These are phyloP conservation scores for Ptychochromis oligacanthus DNA, from an alignment of 2,113 vertebrate species.

Conservation along the genomic window DNA sequence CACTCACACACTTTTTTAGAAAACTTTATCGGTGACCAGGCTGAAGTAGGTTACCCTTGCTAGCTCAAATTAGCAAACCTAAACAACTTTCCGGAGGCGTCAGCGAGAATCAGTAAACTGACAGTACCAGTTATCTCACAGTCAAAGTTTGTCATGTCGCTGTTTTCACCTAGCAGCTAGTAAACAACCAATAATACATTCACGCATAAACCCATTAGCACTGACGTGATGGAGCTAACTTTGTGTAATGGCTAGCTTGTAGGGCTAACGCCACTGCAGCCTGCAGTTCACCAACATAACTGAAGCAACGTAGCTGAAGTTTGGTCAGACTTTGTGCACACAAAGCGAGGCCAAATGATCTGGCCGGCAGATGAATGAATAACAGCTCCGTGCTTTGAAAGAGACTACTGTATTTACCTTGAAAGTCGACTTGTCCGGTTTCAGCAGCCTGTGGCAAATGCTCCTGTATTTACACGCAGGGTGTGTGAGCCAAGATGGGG, in stretches of 20 bases:
- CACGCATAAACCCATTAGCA: background rate
- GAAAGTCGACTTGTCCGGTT: background rate
- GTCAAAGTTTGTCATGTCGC: background rate
- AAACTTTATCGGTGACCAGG: background rate
- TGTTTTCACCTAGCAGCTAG: no score
- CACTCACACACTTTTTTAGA: background rate
- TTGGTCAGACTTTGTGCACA: background rate
- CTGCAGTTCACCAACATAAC: background rate
- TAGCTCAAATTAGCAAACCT: slow-evolving; percentile 37
- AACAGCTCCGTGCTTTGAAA: background rate
- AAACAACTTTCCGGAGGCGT: background rate
- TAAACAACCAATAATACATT: background rate
- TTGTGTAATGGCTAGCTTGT: slow-evolving; percentile 30
- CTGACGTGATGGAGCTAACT: slow-evolving; percentile 16
- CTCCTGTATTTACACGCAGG: background rate
- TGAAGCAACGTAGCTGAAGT: background rate
- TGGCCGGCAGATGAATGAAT: background rate
- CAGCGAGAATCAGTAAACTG: background rate
- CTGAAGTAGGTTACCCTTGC: background rate
- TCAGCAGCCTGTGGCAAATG: background rate
- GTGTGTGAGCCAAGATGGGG: slow-evolving; percentile 43
- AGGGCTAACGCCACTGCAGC: slow-evolving; percentile 5
- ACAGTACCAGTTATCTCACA: background rate
- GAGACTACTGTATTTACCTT: slow-evolving; percentile 32
- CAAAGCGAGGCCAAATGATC: background rate